Percentiles rank a stretch among this genome's conserved stretches.
These are phyloP conservation scores for Cecropterus lyciades DNA, from an alignment of 1,140 invertebrate species.

Conservation along the genomic window DNA sequence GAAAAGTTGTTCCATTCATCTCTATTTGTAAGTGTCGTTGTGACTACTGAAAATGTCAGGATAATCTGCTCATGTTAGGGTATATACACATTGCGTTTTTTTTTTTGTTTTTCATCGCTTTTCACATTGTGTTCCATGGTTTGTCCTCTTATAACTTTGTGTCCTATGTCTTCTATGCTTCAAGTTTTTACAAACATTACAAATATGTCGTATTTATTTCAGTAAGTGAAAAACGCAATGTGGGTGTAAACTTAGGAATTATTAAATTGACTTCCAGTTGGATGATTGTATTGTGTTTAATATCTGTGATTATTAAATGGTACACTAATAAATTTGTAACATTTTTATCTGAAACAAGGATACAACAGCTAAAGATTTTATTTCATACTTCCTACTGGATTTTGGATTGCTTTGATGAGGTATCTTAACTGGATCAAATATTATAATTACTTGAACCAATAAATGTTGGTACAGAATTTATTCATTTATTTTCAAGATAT, in stretches of 20 bases:
- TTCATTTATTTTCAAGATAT: no score
- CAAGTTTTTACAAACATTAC: no score
- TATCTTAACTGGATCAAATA: no score
- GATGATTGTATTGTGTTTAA: slow-evolving; percentile 13
- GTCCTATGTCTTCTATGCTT: no score
- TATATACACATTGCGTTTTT: background rate
- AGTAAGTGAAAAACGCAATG: background rate
- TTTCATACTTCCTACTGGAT: background rate
- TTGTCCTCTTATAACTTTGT: no score
- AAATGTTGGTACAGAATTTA: no score
- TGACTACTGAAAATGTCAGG: background rate
- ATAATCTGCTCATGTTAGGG: background rate
- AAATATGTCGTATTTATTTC: no score
- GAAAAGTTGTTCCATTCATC: background rate
- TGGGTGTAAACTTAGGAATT: background rate
- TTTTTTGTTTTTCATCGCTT: background rate
- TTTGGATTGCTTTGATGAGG: no score
- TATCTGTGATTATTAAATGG: slow-evolving; percentile 8
- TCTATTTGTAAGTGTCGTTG: background rate
- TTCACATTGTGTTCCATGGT: no score
- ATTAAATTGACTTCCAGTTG: slow-evolving; percentile 15
- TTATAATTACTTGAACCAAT: no score
- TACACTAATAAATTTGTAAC: slow-evolving; percentile 4
- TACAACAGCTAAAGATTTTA: background rate
- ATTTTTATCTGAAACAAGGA: no score